phyloP scores from a whole-genome alignment of 2,113 vertebrate species.

The Cardinalis cardinalis region DNA sequence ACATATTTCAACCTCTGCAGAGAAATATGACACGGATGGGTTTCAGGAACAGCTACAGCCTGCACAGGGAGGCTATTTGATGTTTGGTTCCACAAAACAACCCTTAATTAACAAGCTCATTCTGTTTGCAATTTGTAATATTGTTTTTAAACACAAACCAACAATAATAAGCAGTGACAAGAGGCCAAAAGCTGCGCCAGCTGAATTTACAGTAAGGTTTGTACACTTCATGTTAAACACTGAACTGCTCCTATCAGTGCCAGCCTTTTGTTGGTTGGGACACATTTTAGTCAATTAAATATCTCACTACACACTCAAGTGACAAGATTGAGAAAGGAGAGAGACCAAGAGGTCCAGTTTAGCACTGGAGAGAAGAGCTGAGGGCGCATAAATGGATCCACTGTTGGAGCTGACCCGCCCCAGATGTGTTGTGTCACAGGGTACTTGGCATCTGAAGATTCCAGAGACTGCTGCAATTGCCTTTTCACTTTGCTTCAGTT shows the following conservation, averaged over 20 bases:
- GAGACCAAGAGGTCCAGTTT: background rate
- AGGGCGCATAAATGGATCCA: background rate
- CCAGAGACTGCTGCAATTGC: background rate
- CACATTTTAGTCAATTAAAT: background rate
- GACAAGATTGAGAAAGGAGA: background rate
- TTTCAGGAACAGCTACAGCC: slow-evolving; percentile 23
- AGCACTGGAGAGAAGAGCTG: background rate
- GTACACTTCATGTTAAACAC: background rate
- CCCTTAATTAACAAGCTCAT: background rate
- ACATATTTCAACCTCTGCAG: slow-evolving; percentile 68
- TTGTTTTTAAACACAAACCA: background rate
- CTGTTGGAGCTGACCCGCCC: background rate
- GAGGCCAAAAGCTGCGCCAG: background rate
- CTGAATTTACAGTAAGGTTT: background rate
- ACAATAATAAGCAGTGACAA: background rate
- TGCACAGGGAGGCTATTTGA: background rate
- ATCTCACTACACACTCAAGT: background rate
- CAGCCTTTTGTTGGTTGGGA: background rate
- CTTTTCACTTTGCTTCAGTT: background rate
- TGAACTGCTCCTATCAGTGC: background rate
- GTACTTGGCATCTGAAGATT: background rate
- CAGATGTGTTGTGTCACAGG: background rate
- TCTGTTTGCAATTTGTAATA: background rate
- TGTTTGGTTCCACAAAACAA: slow-evolving; percentile 8
- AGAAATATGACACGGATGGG: background rate